Evolutionary conservation across 2,113 vertebrate genomes (phyloP).

Genomic region (Calyptomena viridis): DNA sequence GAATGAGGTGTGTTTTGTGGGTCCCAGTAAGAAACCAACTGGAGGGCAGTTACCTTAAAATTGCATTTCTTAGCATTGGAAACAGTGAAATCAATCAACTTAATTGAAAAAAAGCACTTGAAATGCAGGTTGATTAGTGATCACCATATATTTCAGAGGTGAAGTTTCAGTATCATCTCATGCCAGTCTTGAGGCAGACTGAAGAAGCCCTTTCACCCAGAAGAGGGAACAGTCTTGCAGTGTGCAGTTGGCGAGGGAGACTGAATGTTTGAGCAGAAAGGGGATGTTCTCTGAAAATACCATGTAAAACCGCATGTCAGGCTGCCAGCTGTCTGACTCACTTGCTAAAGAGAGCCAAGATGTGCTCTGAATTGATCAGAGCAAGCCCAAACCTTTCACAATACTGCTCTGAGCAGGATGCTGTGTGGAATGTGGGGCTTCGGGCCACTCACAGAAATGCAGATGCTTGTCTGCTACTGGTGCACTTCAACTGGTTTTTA

Average conservation of each 20-base stretch:
- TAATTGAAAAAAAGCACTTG: background rate
- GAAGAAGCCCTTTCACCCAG: background rate
- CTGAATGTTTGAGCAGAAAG: background rate
- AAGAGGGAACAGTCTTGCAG: background rate
- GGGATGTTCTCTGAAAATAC: background rate
- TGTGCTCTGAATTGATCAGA: background rate
- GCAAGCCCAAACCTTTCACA: background rate
- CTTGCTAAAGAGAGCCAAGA: accelerated
- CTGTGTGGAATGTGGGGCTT: background rate
- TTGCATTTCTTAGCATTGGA: background rate
- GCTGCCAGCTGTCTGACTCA: background rate
- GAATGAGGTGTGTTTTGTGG: background rate
- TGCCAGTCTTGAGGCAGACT: background rate
- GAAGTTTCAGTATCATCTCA: accelerated
- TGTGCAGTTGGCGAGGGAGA: background rate
- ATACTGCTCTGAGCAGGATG: background rate
- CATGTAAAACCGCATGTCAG: background rate
- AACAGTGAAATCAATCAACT: background rate
- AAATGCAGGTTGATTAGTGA: background rate
- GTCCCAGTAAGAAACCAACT: background rate
- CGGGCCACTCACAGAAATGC: background rate
- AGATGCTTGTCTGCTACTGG: background rate
- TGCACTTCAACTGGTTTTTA: background rate
- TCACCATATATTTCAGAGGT: background rate
- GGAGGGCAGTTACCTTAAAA: background rate